Evolutionary conservation across 2,113 vertebrate genomes (phyloP).

Genomic region (Tachysurus fulvidraco): DNA sequence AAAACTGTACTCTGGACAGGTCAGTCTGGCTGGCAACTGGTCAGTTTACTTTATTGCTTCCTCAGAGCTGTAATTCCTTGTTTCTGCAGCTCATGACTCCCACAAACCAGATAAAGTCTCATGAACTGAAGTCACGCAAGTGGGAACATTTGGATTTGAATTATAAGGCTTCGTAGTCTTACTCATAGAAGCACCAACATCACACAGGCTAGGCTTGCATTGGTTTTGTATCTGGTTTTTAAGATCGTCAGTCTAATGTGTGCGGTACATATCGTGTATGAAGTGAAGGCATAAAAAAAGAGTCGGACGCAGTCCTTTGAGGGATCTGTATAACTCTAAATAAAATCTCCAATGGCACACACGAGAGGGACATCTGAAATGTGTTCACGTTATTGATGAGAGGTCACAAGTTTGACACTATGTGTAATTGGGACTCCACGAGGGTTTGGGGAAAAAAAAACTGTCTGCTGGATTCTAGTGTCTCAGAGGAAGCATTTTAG

Average conservation of each 20-base stretch:
- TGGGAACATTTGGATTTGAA: background rate
- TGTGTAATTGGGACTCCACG: background rate
- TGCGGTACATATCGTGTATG: background rate
- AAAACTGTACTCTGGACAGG: background rate
- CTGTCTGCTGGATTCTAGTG: background rate
- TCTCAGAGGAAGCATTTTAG: background rate
- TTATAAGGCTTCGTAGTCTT: background rate
- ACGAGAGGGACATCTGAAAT: background rate
- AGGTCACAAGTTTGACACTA: background rate
- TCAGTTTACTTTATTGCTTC: slow-evolving; percentile 32
- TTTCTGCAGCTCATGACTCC: slow-evolving; percentile 26
- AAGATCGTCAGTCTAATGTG: background rate
- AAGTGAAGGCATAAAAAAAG: background rate
- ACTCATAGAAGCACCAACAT: background rate
- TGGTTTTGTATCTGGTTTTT: background rate
- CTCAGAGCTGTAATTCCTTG: slow-evolving; percentile 31
- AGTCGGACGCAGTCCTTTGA: background rate
- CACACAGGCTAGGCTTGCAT: background rate
- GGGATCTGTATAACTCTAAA: background rate
- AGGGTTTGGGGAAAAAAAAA: background rate
- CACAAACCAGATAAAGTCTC: slow-evolving; percentile 9
- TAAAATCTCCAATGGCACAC: background rate
- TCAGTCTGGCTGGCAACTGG: slow-evolving; percentile 10
- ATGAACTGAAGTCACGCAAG: background rate
- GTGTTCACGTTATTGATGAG: background rate